Evolutionary conservation across 1,140 invertebrate species (phyloP), one percentile per base, ranked within the genome.

Genomic region (Drosophila ogumai): DNA sequence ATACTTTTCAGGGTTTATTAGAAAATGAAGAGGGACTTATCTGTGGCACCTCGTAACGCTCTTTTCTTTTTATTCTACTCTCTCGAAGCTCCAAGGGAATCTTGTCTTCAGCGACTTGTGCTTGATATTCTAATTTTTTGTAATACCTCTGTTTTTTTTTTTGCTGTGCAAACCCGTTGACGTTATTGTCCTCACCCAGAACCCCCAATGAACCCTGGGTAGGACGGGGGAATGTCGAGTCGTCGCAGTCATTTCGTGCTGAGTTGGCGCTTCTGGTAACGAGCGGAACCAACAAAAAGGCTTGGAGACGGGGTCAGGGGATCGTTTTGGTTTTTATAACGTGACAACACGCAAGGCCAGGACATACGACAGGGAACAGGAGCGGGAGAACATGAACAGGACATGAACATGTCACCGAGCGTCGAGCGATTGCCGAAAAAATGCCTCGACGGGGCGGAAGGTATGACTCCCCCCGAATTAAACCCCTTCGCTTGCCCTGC

Each of bases 271-370:
- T 90, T 87, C 77, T 84, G 81, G 85, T 85, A 88, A 90, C 86
- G 84, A 90, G 86, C 86, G 86, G 67, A 90, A 90, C 86, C 76
- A 86, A 90, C 56, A 66, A 65, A 65, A 56, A 46, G 46, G 55
- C 38, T 28, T 50, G 36, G 58, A 40, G 58, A 38, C 13, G 32
- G 28, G 28, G 34, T 19, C 22, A 19, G 67, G 81, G 82, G 84
- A 88, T 88, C 85, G 79, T 63, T 84, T 57, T 55, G 73, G 75
- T 90, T 91, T 90, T 90, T 91, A 91, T 92, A 92, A 92, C 91
- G 87, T 92, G 91, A 92, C 91, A 92, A 92, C 91, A 92, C 87
- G 91, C 91, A 81, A 88, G 65, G 65, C 41, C 50, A 79, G 60
- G 80, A 67, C 79, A 64, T 55, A 69, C 31, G 38, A 34, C 55